A percentile compares a stretch with the other conserved stretches of the same genome.
These are phyloP conservation scores for Bufo bufo DNA, from an alignment of 2,113 vertebrate genomes.

Conservation along the genomic window DNA sequence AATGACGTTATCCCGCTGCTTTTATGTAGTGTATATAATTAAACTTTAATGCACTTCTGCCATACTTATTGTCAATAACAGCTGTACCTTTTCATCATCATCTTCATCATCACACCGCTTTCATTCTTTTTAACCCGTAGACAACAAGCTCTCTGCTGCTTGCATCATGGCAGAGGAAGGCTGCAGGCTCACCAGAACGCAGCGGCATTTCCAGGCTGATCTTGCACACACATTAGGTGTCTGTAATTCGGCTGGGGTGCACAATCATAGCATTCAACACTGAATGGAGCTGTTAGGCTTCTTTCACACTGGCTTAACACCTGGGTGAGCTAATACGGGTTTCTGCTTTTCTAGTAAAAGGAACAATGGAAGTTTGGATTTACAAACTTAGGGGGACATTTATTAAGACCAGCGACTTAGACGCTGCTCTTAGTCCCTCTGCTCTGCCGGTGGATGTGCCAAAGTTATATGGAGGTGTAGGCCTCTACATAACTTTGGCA, in stretches of 20 bases:
- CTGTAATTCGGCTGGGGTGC: background rate
- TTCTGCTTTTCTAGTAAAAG: background rate
- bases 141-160: background rate
- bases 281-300: too few relatives aligned
- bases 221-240: slow-evolving; percentile 30
- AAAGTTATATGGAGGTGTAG: too few relatives aligned
- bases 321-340: background rate
- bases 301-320: background rate
- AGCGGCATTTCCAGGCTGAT: background rate
- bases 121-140: slow-evolving; percentile 14
- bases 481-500: too few relatives aligned
- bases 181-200: slow-evolving; percentile 9
- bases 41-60: slow-evolving; percentile 42
- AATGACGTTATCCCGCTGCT: slow-evolving; percentile 62
- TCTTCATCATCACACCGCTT: slow-evolving; percentile 9
- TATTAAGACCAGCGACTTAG: too few relatives aligned
- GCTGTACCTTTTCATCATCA: slow-evolving; percentile 44
- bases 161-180: slow-evolving; percentile 13
- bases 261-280: background rate
- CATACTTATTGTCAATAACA: slow-evolving; percentile 8
- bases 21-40: slow-evolving; percentile 40
- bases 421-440: too few relatives aligned
- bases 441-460: too few relatives aligned
- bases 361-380: background rate
- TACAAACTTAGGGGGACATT: background rate